Conservation (phyloP, 92 coral and sea anemone genomes). For the Porites cylindrica region DNA sequence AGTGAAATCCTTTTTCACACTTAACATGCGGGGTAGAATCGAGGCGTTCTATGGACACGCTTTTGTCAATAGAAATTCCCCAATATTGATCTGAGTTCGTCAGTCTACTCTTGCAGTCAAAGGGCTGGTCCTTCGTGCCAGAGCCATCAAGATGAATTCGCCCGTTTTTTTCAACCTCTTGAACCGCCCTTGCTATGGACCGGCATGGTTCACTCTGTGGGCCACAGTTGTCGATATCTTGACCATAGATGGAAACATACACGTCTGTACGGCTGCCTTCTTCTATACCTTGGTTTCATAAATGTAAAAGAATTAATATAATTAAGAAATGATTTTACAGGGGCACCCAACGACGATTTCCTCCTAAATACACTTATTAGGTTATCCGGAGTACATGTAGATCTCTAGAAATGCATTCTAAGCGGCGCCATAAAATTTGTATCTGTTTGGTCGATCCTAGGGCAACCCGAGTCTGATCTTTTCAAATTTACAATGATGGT, state of each 20-base stretch:
- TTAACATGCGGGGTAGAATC: slow-evolving; percentile 1
- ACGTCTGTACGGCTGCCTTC: slow-evolving; percentile 1
- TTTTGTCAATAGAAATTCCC: slow-evolving; percentile 47
- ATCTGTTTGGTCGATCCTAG: no score
- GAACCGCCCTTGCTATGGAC: slow-evolving; percentile 52
- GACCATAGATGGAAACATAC: slow-evolving; percentile 50
- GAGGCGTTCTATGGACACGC: slow-evolving; percentile 28
- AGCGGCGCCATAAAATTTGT: no score
- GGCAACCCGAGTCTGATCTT: no score
- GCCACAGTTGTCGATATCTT: slow-evolving; percentile 43
- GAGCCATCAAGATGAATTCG: slow-evolving; percentile 64
- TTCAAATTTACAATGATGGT: no score
- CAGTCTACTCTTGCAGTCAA: slow-evolving; percentile 42
- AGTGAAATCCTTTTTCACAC: slow-evolving; percentile 31
- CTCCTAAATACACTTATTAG: no score
- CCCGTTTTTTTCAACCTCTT: slow-evolving; percentile 32
- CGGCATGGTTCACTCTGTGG: slow-evolving; percentile 42
- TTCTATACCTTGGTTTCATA: slow-evolving; percentile 15
- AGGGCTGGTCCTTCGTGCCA: slow-evolving; percentile 63
- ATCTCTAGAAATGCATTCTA: no score
- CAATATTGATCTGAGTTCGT: slow-evolving; percentile 13
- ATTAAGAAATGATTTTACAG: background rate
- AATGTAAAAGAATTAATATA: background rate
- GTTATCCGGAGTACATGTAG: no score
- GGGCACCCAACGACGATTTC: background rate